Conservation (phyloP, 2,888 invertebrate species). For the Epinotia nisella region DNA sequence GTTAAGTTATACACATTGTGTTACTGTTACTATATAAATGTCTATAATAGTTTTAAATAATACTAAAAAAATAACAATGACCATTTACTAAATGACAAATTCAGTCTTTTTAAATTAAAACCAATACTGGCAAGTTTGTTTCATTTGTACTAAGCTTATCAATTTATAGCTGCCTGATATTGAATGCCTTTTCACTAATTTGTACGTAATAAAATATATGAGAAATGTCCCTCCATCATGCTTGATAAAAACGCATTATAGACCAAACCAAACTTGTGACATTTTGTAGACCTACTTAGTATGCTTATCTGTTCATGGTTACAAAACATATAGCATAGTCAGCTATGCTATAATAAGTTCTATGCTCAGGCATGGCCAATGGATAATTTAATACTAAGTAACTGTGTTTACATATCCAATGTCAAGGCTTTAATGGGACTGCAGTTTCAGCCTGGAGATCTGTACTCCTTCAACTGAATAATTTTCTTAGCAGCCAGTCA, state of each 20-base stretch:
- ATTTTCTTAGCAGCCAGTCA: neutral
- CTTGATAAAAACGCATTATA: neutral
- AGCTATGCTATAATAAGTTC: too few species aligned
- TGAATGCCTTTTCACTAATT: conserved; percentile 74
- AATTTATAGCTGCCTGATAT: conserved; percentile 65
- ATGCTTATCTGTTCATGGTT: neutral
- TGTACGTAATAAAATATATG: conserved; percentile 50
- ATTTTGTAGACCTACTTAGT: neutral
- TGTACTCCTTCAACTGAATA: neutral
- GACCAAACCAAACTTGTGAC: neutral
- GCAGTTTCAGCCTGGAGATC: neutral
- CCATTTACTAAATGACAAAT: conserved; percentile 76
- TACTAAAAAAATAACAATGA: conserved; percentile 68
- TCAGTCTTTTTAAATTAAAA: conserved; percentile 84
- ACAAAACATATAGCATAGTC: neutral
- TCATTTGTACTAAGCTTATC: conserved; percentile 82
- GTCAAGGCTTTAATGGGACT: neutral
- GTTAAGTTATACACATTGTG: conserved; percentile 12
- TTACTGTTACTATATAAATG: conserved; percentile 49
- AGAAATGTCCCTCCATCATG: neutral
- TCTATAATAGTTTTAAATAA: conserved; percentile 61
- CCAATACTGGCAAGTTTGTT: conserved; percentile 85
- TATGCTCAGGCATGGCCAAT: neutral
- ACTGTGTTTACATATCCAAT: too few species aligned
- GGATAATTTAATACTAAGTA: neutral